These are phyloP conservation scores for Copsychus sechellarum DNA, from an alignment of 2,113 vertebrate species.

Conservation along the genomic window DNA sequence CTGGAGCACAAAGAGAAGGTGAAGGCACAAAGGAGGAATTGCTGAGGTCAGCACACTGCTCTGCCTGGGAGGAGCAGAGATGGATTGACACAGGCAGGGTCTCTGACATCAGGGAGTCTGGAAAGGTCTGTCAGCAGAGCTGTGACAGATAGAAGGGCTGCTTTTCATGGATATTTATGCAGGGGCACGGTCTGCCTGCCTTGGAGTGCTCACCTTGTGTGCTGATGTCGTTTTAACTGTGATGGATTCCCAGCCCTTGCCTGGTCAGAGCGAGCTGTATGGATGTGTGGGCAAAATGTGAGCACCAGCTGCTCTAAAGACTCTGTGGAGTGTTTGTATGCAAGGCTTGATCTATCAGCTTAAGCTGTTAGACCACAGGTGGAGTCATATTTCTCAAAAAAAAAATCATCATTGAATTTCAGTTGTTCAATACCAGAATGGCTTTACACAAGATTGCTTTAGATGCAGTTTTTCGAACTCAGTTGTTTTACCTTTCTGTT, in stretches of 20 bases:
- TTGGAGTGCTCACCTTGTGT: not conserved
- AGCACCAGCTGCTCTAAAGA: not conserved
- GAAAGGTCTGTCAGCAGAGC: not conserved
- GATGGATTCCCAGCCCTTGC: not conserved
- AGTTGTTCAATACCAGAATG: not conserved
- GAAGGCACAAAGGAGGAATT: not conserved
- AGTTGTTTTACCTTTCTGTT: not conserved
- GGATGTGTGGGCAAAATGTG: not conserved
- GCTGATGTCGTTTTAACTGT: not conserved
- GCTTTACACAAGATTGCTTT: not conserved
- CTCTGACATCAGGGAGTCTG: not conserved
- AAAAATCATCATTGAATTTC: not conserved
- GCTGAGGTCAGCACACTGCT: not conserved
- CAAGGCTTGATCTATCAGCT: not conserved
- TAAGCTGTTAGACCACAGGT: not conserved
- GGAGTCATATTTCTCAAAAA: not conserved
- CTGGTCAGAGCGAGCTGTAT: not conserved
- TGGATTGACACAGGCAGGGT: not conserved
- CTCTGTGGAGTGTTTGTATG: not conserved
- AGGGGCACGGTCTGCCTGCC: not conserved
- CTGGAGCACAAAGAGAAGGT: not conserved
- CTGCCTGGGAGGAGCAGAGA: not conserved
- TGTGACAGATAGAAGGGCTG: not conserved
- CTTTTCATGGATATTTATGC: not conserved
- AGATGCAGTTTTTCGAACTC: not conserved